phyloP scores from a whole-genome alignment of 2,113 vertebrate genomes.

The Mirounga angustirostris region DNA sequence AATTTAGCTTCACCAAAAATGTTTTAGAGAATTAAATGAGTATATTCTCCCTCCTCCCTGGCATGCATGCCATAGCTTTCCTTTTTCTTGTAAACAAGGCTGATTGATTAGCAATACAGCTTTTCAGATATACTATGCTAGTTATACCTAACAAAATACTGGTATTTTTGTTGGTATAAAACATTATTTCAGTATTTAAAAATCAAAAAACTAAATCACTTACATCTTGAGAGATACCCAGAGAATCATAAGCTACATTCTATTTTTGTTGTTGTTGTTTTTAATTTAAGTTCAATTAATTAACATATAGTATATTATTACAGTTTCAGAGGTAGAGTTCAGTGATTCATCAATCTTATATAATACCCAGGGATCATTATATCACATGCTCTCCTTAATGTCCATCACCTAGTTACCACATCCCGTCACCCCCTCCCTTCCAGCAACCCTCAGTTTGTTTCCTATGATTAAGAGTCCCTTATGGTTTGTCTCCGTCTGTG shows the following conservation, averaged over 20 bases:
- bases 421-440: no score
- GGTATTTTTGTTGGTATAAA: not conserved
- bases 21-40: not conserved
- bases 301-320: not conserved
- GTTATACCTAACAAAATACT: not conserved
- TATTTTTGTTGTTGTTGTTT: not conserved
- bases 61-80: not conserved
- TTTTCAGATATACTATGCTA: not conserved
- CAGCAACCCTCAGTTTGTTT: no score
- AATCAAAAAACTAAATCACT: not conserved
- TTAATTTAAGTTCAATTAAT: not conserved
- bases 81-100: not conserved
- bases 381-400: not conserved
- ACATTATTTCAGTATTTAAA: slow-evolving; percentile 1
- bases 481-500: no score
- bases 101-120: not conserved
- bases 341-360: not conserved
- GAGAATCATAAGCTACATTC: not conserved
- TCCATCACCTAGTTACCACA: no score
- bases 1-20: not conserved
- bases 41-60: not conserved
- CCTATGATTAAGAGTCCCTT: no score
- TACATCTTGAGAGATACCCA: not conserved
- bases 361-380: not conserved
- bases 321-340: not conserved